These are phyloP conservation scores for Andrena fulva DNA, from an alignment of 2,888 invertebrate genomes.

Conservation along the genomic window DNA sequence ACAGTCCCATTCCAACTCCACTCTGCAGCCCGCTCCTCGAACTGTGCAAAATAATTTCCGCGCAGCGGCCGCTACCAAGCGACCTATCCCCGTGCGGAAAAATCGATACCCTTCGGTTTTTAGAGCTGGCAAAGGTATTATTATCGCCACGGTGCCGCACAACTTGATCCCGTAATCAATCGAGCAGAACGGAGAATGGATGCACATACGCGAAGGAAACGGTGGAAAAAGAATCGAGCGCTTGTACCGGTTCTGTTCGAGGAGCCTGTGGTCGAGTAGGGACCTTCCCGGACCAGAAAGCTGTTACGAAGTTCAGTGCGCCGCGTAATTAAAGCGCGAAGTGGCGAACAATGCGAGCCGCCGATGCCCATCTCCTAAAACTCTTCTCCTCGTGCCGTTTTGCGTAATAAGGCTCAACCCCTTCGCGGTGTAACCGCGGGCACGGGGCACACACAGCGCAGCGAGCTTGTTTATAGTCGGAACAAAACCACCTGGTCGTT, in stretches of 20 bases:
- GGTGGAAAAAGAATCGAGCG: neutral
- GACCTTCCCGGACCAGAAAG: slow-evolving; percentile 19
- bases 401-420: slow-evolving; percentile 34
- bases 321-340: slow-evolving; percentile 61
- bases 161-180: slow-evolving; percentile 42
- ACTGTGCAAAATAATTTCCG: neutral
- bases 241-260: slow-evolving; percentile 20
- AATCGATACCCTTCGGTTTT: slow-evolving; percentile 44
- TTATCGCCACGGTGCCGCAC: slow-evolving; percentile 31
- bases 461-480: slow-evolving; percentile 1
- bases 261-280: neutral
- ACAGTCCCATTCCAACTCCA: neutral
- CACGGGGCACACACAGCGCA: neutral
- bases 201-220: slow-evolving; percentile 16
- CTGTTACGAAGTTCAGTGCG: slow-evolving; percentile 58
- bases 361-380: slow-evolving; percentile 45
- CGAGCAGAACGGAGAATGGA: slow-evolving; percentile 40
- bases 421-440: neutral
- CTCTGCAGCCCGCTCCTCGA: neutral
- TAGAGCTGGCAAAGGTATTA: slow-evolving; percentile 36
- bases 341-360: slow-evolving; percentile 51
- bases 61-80: neutral
- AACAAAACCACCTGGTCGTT: neutral
- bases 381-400: slow-evolving; percentile 41
- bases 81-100: neutral